Evolutionary conservation across 2,888 invertebrate species (phyloP).

Genomic region (Lingula anatina): DNA sequence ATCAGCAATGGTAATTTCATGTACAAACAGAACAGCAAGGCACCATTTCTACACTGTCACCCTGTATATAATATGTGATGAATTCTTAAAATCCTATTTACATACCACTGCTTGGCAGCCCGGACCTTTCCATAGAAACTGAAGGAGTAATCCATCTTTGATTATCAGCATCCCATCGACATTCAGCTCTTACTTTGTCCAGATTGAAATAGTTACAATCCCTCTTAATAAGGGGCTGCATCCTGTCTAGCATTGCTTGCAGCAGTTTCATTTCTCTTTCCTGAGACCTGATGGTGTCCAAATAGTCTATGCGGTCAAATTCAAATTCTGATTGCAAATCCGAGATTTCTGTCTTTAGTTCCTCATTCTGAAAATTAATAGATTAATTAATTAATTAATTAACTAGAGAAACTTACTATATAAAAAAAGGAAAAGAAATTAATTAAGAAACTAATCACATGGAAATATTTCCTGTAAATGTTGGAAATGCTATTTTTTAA

Average conservation of each 20-base stretch:
- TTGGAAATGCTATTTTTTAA: background rate
- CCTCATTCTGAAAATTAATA: conserved; percentile 56
- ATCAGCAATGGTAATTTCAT: too few species aligned
- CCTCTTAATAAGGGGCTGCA: conserved; percentile 65
- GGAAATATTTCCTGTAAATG: too few species aligned
- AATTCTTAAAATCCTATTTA: too few species aligned
- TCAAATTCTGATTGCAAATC: conserved; percentile 80
- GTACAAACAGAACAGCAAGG: too few species aligned
- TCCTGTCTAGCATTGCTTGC: conserved; percentile 51
- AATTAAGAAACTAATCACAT: too few species aligned
- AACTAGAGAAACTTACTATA: too few species aligned
- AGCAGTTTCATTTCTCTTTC: conserved; percentile 66
- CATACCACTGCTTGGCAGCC: conserved; percentile 61
- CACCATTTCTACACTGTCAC: too few species aligned
- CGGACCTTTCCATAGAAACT: conserved; percentile 61
- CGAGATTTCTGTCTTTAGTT: conserved; percentile 67
- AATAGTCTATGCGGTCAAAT: conserved; percentile 72
- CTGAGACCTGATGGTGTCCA: conserved; percentile 73
- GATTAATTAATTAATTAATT: too few species aligned
- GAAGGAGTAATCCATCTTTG: conserved; percentile 70
- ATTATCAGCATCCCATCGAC: conserved; percentile 71
- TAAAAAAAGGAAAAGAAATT: conserved; percentile 11
- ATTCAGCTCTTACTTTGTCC: conserved; percentile 62
- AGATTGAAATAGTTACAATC: conserved; percentile 73
- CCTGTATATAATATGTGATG: too few species aligned